Evolutionary conservation across 1,140 invertebrate species (phyloP), one percentile per base, ranked within the genome.

Genomic region (Dufourea novaeangliae): DNA sequence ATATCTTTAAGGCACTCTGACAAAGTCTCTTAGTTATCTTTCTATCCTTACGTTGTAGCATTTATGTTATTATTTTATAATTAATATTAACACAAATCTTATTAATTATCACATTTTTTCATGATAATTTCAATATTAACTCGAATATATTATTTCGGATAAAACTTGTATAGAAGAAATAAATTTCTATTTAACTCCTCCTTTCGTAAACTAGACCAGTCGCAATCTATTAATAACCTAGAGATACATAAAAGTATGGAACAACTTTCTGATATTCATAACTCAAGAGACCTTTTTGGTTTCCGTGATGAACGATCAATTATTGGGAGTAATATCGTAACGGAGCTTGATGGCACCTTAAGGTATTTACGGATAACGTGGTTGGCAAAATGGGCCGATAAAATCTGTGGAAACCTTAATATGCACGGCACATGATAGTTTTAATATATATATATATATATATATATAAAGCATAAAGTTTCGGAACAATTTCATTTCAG

Each of bases 351-450:
- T 44, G 54, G 37, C 37, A 34, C 34, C 17, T 34, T 8, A 39
- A 20, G 32, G n/a, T n/a, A n/a, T n/a, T n/a, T n/a, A 50, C 20
- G n/a, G 32, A 44, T 46, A 70, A 46, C 25, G 37, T 10, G 39
- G 46, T 11, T 11, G 57, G n/a, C 37, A 29, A 17, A 41, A 72
- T 25, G 59, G 12, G 6, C 25, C 70, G 70, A 72, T 72, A 72
- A 72, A 63, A 72, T 72, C 59, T 27, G 57, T 29, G 32, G 37
- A 20, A 72, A 52, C 46, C n/a, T 72, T 72, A 72, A 50, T 50
- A 52, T 62, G 57, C 57, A 27, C 12, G 52, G 25, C 34, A 2
- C 37, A 37, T 34, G 27, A 27, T 59, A 70, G n/a, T 41, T 69
- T 17, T 20, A 59, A 32, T 39, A 54, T 34, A 52, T n/a, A 67